A percentile compares a stretch with the other conserved stretches of the same genome.
phyloP scores from a whole-genome alignment of 53 echinoderm and acorn worm genomes.

The Apostichopus leukothele region DNA sequence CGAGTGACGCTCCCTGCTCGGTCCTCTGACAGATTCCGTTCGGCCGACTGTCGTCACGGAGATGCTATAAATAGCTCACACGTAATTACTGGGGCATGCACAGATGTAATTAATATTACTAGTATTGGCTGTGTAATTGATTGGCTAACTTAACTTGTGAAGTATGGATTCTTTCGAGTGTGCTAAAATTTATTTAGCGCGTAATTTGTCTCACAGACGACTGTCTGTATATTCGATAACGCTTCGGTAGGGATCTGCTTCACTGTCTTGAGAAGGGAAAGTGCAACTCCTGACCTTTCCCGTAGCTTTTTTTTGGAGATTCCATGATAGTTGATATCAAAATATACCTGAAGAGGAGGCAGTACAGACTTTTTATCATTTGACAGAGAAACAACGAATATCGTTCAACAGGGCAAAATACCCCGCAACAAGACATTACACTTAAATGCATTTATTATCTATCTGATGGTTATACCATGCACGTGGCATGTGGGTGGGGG shows the following conservation, averaged over 20 bases:
- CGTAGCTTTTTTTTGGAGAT: background rate
- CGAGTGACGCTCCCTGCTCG: no score
- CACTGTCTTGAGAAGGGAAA: background rate
- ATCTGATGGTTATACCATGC: no score
- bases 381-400: no score
- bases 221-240: constrained; percentile 3
- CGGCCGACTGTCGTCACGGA: no score
- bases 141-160: constrained; percentile 21
- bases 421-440: no score
- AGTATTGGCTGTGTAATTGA: constrained; percentile 16
- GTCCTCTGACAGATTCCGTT: no score
- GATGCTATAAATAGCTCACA: constrained; percentile 3
- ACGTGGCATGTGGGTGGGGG: no score
- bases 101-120: constrained; percentile 34
- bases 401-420: no score
- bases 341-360: no score
- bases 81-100: constrained; percentile 27
- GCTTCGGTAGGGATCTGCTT: constrained; percentile 3
- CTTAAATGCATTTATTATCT: no score
- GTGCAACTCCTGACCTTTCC: background rate
- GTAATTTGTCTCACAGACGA: constrained; percentile 19
- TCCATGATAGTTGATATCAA: no score
- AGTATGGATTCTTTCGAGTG: constrained; percentile 5
- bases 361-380: no score
- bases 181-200: constrained; percentile 23